Evolutionary conservation across 2,888 invertebrate genomes (phyloP), one percentile per base, ranked within the genome.

Genomic region (Lycophotia porphyrea): DNA sequence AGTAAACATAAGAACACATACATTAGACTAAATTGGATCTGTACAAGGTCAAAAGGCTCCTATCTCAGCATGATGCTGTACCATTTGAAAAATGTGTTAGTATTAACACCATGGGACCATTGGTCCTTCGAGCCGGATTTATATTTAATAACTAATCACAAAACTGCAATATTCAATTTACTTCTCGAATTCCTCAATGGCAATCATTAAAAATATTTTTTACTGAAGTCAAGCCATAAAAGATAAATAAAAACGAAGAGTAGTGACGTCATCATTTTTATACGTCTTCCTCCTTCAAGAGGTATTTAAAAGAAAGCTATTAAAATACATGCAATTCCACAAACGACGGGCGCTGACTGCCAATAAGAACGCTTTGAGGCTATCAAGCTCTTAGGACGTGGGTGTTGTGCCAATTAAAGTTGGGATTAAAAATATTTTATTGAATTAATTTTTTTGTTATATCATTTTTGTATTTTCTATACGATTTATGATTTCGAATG

Each of bases 311-410:
- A 75, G 13, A n/a, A n/a, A 47, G 63, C 42, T 44, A 78, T 78
- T 67, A 80, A 83, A 78, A 68, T 76, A n/a, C 49, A 58, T 64
- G 67, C 84, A 64, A 71, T 79, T 84, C 71, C 63, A 49, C 60
- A 24, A 71, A 47, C 61, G 47, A 55, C 44, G 39, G 8, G 2
- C 8, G 36, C 61, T 27, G 78, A 80, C 67, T 58, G 18, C 55
- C 24, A 69, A 55, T 52, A 52, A 31, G 13, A 61, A 44, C 21
- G 27, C 78, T 75, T 69, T 27, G n/a, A 49, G 34, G 8, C 24
- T 24, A 1, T 24, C 15, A 52, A 36, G 27, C 21, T 27, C 11
- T 58, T 27, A 27, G 15, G 0, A 73, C 55, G 55, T 76, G 73
- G 36, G 8, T 44, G 70, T 34, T 21, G 42, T 70, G 18, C 11